A percentile compares a stretch with the other conserved stretches of the same genome.
phyloP scores from a whole-genome alignment of 2,888 invertebrate genomes.

The Synergus laeviventris region DNA sequence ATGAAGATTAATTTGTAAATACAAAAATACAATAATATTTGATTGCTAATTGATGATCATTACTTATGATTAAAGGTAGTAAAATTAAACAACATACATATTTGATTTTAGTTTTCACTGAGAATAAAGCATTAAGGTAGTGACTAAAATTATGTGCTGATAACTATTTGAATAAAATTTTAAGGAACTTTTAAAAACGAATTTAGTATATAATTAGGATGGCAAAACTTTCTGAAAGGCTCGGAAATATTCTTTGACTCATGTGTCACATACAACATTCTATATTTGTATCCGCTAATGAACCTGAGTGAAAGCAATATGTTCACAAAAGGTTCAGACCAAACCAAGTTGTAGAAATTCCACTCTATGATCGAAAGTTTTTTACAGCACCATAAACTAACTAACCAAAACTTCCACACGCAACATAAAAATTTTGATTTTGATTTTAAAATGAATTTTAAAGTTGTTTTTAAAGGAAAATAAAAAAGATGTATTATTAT shows the following conservation, averaged over 20 bases:
- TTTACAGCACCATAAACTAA: neutral
- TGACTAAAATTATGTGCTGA: neutral
- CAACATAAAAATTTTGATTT: too few species aligned
- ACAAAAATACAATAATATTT: neutral
- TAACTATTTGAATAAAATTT: neutral
- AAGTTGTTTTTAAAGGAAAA: neutral
- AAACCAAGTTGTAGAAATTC: slow-evolving; percentile 16
- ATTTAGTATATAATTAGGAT: neutral
- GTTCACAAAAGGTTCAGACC: slow-evolving; percentile 19
- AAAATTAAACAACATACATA: neutral
- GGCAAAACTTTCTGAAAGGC: neutral
- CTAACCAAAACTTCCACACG: too few species aligned
- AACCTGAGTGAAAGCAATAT: slow-evolving; percentile 15
- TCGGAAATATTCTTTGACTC: neutral
- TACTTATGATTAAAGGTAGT: neutral
- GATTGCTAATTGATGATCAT: neutral
- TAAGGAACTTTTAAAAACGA: neutral
- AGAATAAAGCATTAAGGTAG: neutral
- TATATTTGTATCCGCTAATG: neutral
- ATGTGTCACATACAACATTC: neutral
- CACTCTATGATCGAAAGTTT: neutral
- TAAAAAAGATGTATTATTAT: neutral
- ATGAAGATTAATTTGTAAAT: neutral
- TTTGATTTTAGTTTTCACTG: neutral
- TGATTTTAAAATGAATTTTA: too few species aligned